Conservation (phyloP, 1,140 invertebrate genomes). For the Meloidogyne hapla region DNA sequence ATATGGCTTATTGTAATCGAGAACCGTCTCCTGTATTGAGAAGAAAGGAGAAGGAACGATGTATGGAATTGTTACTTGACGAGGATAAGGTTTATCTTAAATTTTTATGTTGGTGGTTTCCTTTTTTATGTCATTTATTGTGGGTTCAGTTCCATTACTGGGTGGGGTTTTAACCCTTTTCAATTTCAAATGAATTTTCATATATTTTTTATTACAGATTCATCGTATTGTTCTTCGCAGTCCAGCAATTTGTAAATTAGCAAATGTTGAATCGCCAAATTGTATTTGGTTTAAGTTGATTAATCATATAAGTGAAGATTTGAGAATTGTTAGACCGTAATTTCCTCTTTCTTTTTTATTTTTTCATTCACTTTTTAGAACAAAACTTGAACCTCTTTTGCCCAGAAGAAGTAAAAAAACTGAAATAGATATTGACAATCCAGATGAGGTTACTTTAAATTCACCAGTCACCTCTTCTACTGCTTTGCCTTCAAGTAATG, state of each 20-base stretch:
- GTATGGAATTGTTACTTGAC: background rate
- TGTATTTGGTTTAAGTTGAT: conserved; percentile 41
- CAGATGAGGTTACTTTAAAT: background rate
- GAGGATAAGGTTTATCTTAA: background rate
- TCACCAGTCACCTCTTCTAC: background rate
- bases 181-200: no score
- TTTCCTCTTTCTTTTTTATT: background rate
- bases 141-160: no score
- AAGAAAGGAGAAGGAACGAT: background rate
- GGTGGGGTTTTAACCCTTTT: no score
- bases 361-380: background rate
- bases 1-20: background rate
- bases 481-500: background rate
- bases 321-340: conserved; percentile 5
- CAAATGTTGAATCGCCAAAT: conserved; percentile 33
- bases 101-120: background rate
- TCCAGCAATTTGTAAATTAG: conserved; percentile 26
- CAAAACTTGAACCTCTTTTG: background rate
- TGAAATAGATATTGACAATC: background rate
- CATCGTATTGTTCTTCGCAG: conserved; percentile 29
- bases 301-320: conserved; percentile 33
- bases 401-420: background rate
- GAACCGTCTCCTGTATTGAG: background rate
- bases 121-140: background rate
- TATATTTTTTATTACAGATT: conserved; percentile 16